These are phyloP conservation scores for Pyrrhia umbra DNA, from an alignment of 2,888 invertebrate species.

Conservation along the genomic window DNA sequence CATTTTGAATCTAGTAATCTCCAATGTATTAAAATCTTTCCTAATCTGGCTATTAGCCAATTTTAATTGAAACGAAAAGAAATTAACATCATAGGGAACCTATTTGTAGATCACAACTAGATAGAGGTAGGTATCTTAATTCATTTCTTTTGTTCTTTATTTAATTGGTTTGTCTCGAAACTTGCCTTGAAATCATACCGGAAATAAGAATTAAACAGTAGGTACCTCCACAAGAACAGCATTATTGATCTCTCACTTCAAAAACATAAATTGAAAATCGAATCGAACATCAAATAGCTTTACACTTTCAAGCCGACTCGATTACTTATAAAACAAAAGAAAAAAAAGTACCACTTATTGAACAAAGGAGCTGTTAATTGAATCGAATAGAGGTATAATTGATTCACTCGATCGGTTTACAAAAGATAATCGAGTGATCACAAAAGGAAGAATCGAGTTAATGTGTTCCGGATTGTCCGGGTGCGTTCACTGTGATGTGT, in stretches of 20 bases:
- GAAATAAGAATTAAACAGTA: conserved; percentile 26
- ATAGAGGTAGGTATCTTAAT: background rate
- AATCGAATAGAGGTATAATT: conserved; percentile 54
- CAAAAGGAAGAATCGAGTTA: conserved; percentile 59
- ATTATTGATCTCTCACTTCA: conserved; percentile 16
- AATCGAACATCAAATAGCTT: conserved; percentile 25
- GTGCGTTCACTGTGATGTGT: conserved; percentile 48
- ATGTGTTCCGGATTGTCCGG: conserved; percentile 60
- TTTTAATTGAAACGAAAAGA: too few species aligned
- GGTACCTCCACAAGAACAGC: background rate
- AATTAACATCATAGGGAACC: background rate
- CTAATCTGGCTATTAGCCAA: too few species aligned
- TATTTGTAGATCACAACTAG: background rate
- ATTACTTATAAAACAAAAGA: conserved; percentile 54
- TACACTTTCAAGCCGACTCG: conserved; percentile 42
- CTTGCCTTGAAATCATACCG: conserved; percentile 5
- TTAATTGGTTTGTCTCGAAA: conserved; percentile 6
- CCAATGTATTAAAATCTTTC: too few species aligned
- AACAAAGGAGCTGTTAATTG: conserved; percentile 67
- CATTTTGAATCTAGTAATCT: too few species aligned
- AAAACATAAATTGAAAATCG: conserved; percentile 20
- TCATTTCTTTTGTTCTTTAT: background rate
- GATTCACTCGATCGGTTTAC: conserved; percentile 56
- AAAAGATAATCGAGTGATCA: conserved; percentile 58
- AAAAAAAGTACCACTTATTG: conserved; percentile 58